phyloP scores from a whole-genome alignment of 2,797 vertebrate species.

The Urocyon cinereoargenteus region DNA sequence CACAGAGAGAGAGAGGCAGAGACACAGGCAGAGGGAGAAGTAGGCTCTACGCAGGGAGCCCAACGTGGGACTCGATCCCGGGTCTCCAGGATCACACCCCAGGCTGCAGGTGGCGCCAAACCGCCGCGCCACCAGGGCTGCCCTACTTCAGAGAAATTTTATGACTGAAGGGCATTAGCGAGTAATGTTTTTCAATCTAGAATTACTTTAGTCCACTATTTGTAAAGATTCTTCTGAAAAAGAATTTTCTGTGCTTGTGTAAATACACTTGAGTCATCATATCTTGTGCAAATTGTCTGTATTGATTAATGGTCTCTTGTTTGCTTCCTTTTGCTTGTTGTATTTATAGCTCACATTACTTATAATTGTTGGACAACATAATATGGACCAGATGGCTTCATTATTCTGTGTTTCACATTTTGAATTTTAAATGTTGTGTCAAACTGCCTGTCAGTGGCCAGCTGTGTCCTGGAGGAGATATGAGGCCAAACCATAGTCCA shows the following conservation, averaged over 20 bases:
- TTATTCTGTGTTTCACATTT: conserved; percentile 77
- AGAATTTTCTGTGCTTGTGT: conserved; percentile 73
- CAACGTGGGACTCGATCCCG: no score
- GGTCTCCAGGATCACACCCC: no score
- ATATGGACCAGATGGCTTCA: conserved; percentile 82
- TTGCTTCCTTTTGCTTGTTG: conserved; percentile 78
- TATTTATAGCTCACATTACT: conserved; percentile 84
- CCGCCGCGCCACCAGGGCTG: no score
- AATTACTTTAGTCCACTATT: conserved; percentile 38
- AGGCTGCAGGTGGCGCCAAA: no score
- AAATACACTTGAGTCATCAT: conserved; percentile 78
- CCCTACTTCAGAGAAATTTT: conserved; percentile 31
- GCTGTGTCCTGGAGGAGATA: conserved; percentile 73
- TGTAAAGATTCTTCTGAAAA: conserved; percentile 53
- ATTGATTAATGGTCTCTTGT: conserved; percentile 79
- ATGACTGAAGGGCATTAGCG: neutral
- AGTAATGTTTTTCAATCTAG: neutral
- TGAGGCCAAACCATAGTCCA: conserved; percentile 51
- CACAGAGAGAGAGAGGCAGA: no score
- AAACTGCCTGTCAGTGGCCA: conserved; percentile 66
- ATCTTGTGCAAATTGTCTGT: conserved; percentile 68
- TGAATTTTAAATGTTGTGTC: conserved; percentile 78
- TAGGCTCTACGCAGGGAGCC: no score
- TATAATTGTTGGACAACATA: conserved; percentile 81
- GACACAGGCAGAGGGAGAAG: no score